Conservation (phyloP, 2,797 vertebrate genomes). For the Silurus aristotelis region DNA sequence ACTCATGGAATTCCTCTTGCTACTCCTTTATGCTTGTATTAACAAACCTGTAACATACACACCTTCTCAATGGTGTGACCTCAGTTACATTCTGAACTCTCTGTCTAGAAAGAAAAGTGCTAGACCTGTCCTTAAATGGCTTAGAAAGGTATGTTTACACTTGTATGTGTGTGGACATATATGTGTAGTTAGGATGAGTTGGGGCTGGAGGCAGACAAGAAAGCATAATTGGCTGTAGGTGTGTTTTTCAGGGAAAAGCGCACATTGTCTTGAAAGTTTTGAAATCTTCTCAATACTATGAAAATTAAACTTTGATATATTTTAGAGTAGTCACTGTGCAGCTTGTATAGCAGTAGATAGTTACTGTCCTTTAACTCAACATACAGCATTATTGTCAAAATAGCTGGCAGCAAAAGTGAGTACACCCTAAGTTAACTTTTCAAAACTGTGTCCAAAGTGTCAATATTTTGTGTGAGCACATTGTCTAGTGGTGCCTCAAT, state of each 20-base stretch:
- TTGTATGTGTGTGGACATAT: constrained; percentile 52
- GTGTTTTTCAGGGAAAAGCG: neutral
- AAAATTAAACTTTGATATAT: too few relatives aligned
- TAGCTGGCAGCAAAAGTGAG: too few relatives aligned
- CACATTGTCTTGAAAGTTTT: neutral
- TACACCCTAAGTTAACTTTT: too few relatives aligned
- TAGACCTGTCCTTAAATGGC: constrained; percentile 36
- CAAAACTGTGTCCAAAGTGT: too few relatives aligned
- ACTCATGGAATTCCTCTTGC: constrained; percentile 65
- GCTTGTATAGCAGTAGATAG: too few relatives aligned
- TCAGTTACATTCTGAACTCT: constrained; percentile 49
- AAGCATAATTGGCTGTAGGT: constrained; percentile 3
- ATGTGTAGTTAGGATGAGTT: constrained; percentile 4
- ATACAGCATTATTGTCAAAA: too few relatives aligned
- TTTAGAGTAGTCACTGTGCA: too few relatives aligned
- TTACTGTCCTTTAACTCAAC: too few relatives aligned
- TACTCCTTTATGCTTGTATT: constrained; percentile 59
- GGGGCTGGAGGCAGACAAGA: neutral
- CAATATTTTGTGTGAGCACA: too few relatives aligned
- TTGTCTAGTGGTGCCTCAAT: too few relatives aligned
- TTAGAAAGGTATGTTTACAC: constrained; percentile 46
- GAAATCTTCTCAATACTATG: too few relatives aligned
- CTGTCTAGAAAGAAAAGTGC: constrained; percentile 29
- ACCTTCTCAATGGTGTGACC: constrained; percentile 46
- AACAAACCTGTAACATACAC: constrained; percentile 32